phyloP scores from a whole-genome alignment of 2,797 vertebrate genomes.

The Prionace glauca region DNA sequence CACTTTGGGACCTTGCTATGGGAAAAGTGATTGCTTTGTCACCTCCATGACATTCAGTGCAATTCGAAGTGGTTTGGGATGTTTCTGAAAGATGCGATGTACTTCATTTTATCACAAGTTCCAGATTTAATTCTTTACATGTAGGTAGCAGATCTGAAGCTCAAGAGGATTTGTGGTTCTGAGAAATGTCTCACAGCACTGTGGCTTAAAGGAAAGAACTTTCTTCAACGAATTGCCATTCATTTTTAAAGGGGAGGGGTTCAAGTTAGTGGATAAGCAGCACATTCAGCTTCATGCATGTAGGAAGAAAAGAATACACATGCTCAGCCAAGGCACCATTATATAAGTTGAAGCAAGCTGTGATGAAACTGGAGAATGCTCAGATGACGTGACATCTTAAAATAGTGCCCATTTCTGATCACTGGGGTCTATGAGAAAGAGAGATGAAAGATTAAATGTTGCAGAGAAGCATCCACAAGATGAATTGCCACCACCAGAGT shows the following conservation, averaged over 20 bases:
- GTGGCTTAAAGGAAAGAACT: not conserved
- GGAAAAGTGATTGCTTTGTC: too few species aligned
- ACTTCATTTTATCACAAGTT: too few species aligned
- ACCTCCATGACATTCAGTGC: too few species aligned
- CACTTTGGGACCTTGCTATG: too few species aligned
- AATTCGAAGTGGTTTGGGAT: too few species aligned
- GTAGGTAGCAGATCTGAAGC: too few species aligned
- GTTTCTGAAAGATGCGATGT: too few species aligned
- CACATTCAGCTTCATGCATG: not conserved
- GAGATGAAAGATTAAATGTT: not conserved
- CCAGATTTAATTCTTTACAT: too few species aligned
- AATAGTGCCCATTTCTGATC: not conserved
- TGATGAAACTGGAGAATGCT: not conserved
- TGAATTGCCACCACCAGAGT: not conserved
- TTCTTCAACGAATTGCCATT: not conserved
- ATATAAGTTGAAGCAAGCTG: not conserved
- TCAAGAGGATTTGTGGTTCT: not conserved
- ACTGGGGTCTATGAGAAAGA: not conserved
- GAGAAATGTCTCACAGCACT: not conserved
- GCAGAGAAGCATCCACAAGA: not conserved
- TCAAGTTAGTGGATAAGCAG: not conserved
- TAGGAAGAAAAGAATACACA: not conserved
- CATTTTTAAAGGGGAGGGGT: not conserved
- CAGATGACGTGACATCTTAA: not conserved
- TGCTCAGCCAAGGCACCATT: not conserved